Conservation (phyloP, 2,888 invertebrate species). For the Trichopoda pennipes region DNA sequence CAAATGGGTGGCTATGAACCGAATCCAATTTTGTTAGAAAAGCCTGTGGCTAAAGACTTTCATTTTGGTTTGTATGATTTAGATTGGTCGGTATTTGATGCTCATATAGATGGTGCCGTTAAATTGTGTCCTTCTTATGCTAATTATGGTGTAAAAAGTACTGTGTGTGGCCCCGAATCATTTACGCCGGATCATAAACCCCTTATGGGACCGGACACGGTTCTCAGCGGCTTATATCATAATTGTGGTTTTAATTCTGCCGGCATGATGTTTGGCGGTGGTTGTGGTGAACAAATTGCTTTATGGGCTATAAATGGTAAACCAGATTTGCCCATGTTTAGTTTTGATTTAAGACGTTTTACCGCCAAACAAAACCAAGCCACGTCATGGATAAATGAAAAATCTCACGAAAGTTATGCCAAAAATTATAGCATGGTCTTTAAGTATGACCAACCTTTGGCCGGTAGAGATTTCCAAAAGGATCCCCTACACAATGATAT, state of each 20-base stretch:
- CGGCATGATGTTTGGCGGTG: conserved; percentile 95
- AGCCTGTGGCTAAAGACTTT: conserved; percentile 88
- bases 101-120: conserved; percentile 87
- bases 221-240: conserved; percentile 87
- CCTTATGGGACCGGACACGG: conserved; percentile 89
- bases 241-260: conserved; percentile 94
- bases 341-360: conserved; percentile 92
- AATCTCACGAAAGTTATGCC: conserved; percentile 94
- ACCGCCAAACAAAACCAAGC: conserved; percentile 87
- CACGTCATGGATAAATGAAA: conserved; percentile 88
- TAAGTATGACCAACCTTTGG: conserved; percentile 91
- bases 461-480: conserved; percentile 87
- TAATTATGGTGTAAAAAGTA: conserved; percentile 89
- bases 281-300: conserved; percentile 91
- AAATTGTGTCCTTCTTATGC: conserved; percentile 88
- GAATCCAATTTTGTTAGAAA: conserved; percentile 91
- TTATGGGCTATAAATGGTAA: conserved; percentile 92
- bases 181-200: conserved; percentile 97
- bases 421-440: conserved; percentile 92
- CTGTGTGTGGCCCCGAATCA: conserved; percentile 94
- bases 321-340: conserved; percentile 92
- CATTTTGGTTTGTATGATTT: conserved; percentile 92
- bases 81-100: conserved; percentile 92
- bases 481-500: conserved; percentile 86
- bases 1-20: conserved; percentile 93